Evolutionary conservation across 2,888 invertebrate species (phyloP), one percentile per base, ranked within the genome.

Genomic region (Nesidiocoris tenuis): DNA sequence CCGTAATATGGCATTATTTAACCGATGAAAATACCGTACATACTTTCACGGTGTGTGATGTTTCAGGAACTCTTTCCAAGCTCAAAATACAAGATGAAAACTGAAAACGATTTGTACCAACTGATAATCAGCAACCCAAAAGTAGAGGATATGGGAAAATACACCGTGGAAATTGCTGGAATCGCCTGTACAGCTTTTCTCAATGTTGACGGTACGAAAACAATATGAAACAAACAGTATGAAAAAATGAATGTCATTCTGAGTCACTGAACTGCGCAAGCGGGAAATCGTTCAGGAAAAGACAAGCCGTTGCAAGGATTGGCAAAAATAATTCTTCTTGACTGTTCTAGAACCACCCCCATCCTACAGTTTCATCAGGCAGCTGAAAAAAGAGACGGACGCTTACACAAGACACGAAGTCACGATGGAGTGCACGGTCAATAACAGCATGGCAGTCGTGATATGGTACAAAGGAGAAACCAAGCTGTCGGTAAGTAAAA

Each of bases 131-230:
- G 88, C 83, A 90, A 89, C 82, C 97, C 99, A 0, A 95, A 94
- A 85, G 94, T 94, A 55, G 98, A 99, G 81, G 99, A 99, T 84
- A 93, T 93, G 80, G 99, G 98, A 81, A 96, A 96, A 86, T 98
- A 97, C 83, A 94, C 94, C 0, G 91, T 97, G 81, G 96, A 98
- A 86, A 95, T 98, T 81, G 92, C 94, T 81, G 95, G 96, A 72
- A 88, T 94, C 66, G 89, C 90, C 72, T 93, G 93, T 80, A 92
- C 94, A 19, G 97, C 92, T 63, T 94, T 95, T 86, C 89, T 99
- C 75, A 95, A 93, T 85, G 98, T 99, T 21, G 97, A 98, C 82
- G 90, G 91, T 91, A 84, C 79, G 82, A 59, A 66, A 61, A 64
- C n/a, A 7, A 23, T 64, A 21, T 9, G 7, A 19, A 1, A 1